Evolutionary conservation across 2,888 invertebrate genomes (phyloP).

Genomic region (Megaustenia siamemsis): DNA sequence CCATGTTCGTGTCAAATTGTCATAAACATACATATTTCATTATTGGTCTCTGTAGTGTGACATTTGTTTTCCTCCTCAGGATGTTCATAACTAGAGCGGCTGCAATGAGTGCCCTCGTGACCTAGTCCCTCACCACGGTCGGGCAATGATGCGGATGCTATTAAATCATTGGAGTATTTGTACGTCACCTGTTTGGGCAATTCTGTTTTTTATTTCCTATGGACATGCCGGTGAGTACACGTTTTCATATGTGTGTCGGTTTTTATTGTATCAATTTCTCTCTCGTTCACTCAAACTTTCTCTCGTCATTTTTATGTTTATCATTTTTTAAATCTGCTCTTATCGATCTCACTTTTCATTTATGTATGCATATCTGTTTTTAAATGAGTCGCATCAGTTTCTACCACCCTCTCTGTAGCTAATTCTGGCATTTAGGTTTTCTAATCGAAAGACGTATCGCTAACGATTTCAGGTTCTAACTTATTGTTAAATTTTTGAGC

Average conservation of each 20-base stretch:
- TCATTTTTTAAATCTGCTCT: too few species aligned
- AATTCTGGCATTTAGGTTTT: too few species aligned
- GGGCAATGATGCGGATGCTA: slow-evolving; percentile 21
- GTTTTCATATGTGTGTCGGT: background rate
- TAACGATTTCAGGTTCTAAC: too few species aligned
- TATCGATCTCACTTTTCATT: too few species aligned
- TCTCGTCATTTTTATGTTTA: too few species aligned
- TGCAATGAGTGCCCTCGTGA: slow-evolving; percentile 33
- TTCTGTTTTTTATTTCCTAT: slow-evolving; percentile 1
- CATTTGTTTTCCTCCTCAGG: background rate
- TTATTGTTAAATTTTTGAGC: too few species aligned
- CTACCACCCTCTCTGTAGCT: too few species aligned
- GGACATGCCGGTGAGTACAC: slow-evolving; percentile 6
- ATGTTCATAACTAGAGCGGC: background rate
- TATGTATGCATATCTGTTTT: background rate
- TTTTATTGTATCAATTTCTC: background rate
- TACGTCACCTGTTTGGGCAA: slow-evolving; percentile 25
- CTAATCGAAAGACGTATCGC: too few species aligned
- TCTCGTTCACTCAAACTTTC: too few species aligned
- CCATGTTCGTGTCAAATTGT: background rate
- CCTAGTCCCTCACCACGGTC: background rate
- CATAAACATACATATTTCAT: background rate
- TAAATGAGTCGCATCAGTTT: too few species aligned
- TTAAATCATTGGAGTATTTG: slow-evolving; percentile 29
- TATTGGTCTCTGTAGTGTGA: too few species aligned